Conservation (phyloP, 2,888 invertebrate species). For the Chromoteleia sp. region DNA sequence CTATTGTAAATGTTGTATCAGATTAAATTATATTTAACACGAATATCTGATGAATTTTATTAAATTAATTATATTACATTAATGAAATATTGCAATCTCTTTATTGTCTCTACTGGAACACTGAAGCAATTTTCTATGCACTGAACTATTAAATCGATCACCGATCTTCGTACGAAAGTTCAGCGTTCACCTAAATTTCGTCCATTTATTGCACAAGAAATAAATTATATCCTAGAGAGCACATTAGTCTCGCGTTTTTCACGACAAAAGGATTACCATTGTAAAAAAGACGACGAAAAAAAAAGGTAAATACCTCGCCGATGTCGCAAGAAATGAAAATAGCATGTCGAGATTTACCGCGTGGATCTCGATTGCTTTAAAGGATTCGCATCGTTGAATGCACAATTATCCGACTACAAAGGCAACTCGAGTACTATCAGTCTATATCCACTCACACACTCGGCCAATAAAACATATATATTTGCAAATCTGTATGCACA, state of each 20-base stretch:
- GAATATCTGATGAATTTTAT: too few relatives aligned
- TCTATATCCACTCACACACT: conserved; percentile 47
- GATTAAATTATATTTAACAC: too few relatives aligned
- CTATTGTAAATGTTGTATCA: too few relatives aligned
- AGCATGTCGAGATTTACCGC: conserved; percentile 69
- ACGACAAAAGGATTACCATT: conserved; percentile 31
- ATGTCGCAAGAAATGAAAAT: conserved; percentile 67
- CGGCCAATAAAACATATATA: conserved; percentile 18
- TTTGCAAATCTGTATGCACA: conserved; percentile 35
- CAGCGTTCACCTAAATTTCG: conserved; percentile 41
- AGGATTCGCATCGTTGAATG: conserved; percentile 71
- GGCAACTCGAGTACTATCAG: conserved; percentile 68
- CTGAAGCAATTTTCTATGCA: not conserved
- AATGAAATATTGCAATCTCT: too few relatives aligned
- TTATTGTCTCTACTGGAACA: not conserved
- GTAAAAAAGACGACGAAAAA: conserved; percentile 28
- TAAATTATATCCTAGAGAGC: conserved; percentile 53
- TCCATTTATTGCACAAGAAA: conserved; percentile 34
- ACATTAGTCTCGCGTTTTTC: conserved; percentile 47
- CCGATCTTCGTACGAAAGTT: conserved; percentile 29
- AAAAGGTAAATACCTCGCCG: conserved; percentile 22
- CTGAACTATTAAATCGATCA: conserved; percentile 36
- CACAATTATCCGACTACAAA: conserved; percentile 73
- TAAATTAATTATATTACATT: too few relatives aligned
- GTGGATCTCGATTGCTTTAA: conserved; percentile 69